A percentile compares a stretch with the other conserved stretches of the same genome.
These are phyloP conservation scores for Choristoneura fumiferana DNA, from an alignment of 1,140 invertebrate genomes.

Conservation along the genomic window DNA sequence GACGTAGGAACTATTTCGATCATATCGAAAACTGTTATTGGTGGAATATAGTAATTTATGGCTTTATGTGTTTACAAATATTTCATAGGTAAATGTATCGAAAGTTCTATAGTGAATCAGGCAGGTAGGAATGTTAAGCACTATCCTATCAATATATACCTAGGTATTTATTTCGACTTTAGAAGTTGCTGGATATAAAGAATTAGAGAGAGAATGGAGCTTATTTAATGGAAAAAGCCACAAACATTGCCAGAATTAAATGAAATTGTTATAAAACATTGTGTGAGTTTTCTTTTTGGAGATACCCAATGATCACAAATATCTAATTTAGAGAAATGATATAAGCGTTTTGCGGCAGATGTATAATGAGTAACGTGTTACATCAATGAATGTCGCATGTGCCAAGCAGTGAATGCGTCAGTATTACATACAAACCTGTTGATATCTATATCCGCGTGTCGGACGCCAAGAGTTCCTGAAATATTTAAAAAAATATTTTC, in stretches of 20 bases:
- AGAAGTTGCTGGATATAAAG: too few species aligned
- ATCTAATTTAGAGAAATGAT: slow-evolving; percentile 14
- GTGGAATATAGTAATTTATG: background rate
- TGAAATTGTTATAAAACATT: too few species aligned
- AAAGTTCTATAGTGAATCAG: too few species aligned
- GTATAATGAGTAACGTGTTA: background rate
- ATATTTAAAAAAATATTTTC: slow-evolving; percentile 18
- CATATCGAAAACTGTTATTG: background rate
- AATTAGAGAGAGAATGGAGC: too few species aligned
- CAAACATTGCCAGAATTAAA: too few species aligned
- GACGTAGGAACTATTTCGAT: slow-evolving; percentile 7
- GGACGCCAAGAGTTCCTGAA: slow-evolving; percentile 44
- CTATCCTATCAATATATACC: too few species aligned
- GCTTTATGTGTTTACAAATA: background rate
- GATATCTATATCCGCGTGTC: slow-evolving; percentile 43
- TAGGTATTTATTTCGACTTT: too few species aligned
- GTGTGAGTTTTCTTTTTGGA: too few species aligned
- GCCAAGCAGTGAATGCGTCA: slow-evolving; percentile 39
- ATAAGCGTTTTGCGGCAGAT: background rate
- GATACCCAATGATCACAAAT: too few species aligned
- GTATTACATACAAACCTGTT: slow-evolving; percentile 49
- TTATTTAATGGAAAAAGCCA: too few species aligned
- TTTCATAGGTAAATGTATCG: background rate
- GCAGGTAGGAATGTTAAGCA: too few species aligned
- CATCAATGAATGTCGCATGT: slow-evolving; percentile 20